Percentiles rank a stretch among this genome's conserved stretches.
Evolutionary conservation across 2,113 vertebrate species (phyloP).

Genomic region (Megaceryle maxima): DNA sequence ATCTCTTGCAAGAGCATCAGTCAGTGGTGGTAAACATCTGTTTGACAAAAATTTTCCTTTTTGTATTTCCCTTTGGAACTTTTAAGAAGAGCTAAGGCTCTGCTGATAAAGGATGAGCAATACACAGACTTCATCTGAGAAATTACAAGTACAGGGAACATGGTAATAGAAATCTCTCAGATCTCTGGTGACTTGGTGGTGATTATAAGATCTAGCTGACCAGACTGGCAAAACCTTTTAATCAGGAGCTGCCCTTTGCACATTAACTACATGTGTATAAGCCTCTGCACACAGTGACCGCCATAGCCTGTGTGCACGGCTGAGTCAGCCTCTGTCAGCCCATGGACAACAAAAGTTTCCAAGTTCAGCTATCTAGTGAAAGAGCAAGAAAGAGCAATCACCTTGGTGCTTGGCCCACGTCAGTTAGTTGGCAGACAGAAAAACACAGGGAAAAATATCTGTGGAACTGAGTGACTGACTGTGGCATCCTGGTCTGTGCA

Average conservation of each 20-base stretch:
- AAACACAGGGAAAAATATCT: not conserved
- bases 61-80: not conserved
- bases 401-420: not conserved
- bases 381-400: not conserved
- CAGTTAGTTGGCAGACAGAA: not conserved
- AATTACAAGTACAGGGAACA: not conserved
- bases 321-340: not conserved
- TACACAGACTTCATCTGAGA: not conserved
- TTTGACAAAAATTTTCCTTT: not conserved
- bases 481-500: not conserved
- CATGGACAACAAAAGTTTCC: not conserved
- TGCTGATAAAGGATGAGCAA: not conserved
- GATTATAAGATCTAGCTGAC: not conserved
- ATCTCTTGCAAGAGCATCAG: not conserved
- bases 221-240: not conserved
- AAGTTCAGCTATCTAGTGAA: not conserved
- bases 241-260: not conserved
- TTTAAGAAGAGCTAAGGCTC: not conserved
- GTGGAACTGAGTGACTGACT: not conserved
- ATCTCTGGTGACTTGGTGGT: not conserved
- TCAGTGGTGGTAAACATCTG: not conserved
- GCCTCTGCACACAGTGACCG: accelerated
- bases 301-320: not conserved
- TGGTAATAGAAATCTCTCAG: not conserved
- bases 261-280: not conserved